Percentiles rank a stretch among this genome's conserved stretches.
phyloP scores from a whole-genome alignment of 2,113 vertebrate species.

The Paradoxurus hermaphroditus region DNA sequence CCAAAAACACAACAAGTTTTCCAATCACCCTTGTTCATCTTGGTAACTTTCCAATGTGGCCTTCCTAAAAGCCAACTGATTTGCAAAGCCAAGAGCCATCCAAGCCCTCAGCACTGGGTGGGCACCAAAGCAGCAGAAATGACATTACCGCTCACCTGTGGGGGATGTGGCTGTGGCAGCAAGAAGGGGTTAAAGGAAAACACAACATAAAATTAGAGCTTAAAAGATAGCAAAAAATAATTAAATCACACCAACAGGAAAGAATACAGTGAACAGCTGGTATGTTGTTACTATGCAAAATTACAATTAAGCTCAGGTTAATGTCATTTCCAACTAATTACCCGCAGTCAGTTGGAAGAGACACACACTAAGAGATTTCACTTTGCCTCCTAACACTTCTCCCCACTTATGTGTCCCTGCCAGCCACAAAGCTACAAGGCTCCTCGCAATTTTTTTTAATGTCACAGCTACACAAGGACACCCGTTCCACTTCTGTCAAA shows the following conservation, averaged over 20 bases:
- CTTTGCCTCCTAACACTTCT: conserved; percentile 6
- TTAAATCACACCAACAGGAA: conserved; percentile 62
- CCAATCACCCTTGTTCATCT: conserved; percentile 26
- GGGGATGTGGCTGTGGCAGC: neutral
- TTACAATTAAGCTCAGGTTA: conserved; percentile 80
- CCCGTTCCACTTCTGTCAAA: neutral
- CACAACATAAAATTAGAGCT: conserved; percentile 57
- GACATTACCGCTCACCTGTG: neutral
- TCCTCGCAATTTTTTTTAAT: neutral
- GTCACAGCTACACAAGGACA: neutral
- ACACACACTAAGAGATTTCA: conserved; percentile 42
- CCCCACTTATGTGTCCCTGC: neutral
- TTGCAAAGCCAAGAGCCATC: conserved; percentile 44
- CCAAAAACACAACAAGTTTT: conserved; percentile 69
- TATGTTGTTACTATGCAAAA: conserved; percentile 77
- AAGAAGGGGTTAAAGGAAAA: conserved; percentile 62
- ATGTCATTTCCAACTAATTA: conserved; percentile 80
- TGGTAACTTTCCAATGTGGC: neutral
- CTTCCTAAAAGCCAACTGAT: neutral
- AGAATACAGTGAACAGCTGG: conserved; percentile 78
- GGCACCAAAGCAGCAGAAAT: conserved; percentile 38
- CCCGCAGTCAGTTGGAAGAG: conserved; percentile 61
- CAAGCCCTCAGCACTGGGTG: neutral
- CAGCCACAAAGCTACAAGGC: neutral
- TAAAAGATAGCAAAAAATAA: conserved; percentile 77